phyloP scores from a whole-genome alignment of 2,113 vertebrate genomes.

The Oncorhynchus gorbuscha region DNA sequence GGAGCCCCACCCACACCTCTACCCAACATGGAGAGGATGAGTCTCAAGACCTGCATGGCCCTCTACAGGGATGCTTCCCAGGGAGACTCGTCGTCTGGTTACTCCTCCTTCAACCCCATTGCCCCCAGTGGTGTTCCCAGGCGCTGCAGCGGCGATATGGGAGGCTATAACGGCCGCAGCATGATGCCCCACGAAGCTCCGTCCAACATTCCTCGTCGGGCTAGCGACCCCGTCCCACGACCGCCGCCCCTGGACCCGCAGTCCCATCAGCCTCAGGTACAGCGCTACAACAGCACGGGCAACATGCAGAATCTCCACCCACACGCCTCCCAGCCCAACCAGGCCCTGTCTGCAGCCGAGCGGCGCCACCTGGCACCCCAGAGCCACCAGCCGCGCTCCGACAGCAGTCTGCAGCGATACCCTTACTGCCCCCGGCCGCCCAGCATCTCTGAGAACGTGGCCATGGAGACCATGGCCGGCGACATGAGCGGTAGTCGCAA shows the following conservation, averaged over 20 bases:
- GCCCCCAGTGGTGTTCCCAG: constrained; percentile 67
- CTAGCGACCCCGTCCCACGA: constrained; percentile 83
- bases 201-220: constrained; percentile 76
- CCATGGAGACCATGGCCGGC: constrained; percentile 73
- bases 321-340: constrained; percentile 45
- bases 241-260: constrained; percentile 52
- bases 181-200: constrained; percentile 78
- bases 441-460: constrained; percentile 80
- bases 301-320: constrained; percentile 51
- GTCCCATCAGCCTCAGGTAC: constrained; percentile 62
- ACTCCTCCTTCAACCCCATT: constrained; percentile 13
- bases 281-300: constrained; percentile 82
- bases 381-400: constrained; percentile 67
- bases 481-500: constrained; percentile 56
- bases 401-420: constrained; percentile 60
- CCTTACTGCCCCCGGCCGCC: constrained; percentile 75
- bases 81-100: constrained; percentile 47
- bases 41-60: constrained; percentile 80
- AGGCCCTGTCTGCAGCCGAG: constrained; percentile 59
- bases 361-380: constrained; percentile 73
- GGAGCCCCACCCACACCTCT: constrained; percentile 89
- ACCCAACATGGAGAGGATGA: constrained; percentile 85
- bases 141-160: constrained; percentile 79
- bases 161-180: constrained; percentile 65
- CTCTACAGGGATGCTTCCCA: constrained; percentile 72